These are phyloP conservation scores for Thymelicus sylvestris DNA, from an alignment of 2,888 invertebrate genomes.

Conservation along the genomic window DNA sequence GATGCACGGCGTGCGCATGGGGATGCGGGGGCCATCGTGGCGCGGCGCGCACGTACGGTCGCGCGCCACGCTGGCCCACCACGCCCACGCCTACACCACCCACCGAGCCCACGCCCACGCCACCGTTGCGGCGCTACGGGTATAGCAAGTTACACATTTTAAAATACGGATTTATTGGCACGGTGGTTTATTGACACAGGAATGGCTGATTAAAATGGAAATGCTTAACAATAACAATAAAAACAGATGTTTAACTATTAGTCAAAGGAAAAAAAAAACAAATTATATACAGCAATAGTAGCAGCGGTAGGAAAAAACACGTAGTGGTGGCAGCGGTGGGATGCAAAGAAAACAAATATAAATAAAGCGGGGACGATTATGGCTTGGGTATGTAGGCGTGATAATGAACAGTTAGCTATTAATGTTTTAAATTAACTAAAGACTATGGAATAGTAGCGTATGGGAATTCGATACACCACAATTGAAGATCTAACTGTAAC, in stretches of 20 bases:
- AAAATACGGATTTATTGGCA: not conserved
- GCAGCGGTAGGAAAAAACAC: not conserved
- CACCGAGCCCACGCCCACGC: conserved; percentile 49
- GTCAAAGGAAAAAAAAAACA: not conserved
- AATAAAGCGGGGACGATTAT: not conserved
- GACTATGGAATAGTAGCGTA: no score
- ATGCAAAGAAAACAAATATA: not conserved
- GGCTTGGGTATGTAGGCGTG: not conserved
- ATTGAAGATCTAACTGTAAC: no score
- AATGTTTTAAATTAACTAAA: no score
- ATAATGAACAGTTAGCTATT: not conserved
- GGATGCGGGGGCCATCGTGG: conserved; percentile 88
- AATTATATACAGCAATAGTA: not conserved
- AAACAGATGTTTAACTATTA: no score
- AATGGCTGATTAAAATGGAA: not conserved
- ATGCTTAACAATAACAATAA: not conserved
- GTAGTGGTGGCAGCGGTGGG: conserved; percentile 6
- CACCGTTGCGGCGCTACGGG: conserved; percentile 58
- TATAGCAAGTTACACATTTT: not conserved
- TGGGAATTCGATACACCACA: no score
- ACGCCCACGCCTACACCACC: conserved; percentile 58
- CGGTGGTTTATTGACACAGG: not conserved
- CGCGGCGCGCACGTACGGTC: conserved; percentile 86
- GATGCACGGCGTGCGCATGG: conserved; percentile 85
- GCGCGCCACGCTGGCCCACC: conserved; percentile 55